A percentile compares a stretch with the other conserved stretches of the same genome.
phyloP scores from a whole-genome alignment of 1,140 invertebrate species.

The Galleria mellonella region DNA sequence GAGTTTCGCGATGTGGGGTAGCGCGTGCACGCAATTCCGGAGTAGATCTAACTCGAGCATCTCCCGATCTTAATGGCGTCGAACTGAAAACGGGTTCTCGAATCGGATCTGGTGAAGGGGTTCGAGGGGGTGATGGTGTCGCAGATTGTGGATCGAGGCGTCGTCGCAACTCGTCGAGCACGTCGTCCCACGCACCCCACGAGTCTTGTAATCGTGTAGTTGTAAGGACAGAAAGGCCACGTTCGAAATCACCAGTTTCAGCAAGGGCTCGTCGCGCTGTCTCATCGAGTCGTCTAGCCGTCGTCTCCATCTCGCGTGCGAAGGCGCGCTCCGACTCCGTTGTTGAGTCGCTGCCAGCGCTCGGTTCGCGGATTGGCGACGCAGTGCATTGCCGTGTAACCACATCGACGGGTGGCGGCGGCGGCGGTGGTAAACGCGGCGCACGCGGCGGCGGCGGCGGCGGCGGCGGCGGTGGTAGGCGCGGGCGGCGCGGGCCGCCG shows the following conservation, averaged over 20 bases:
- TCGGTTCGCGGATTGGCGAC: constrained; percentile 45
- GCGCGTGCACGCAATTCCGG: constrained; percentile 77
- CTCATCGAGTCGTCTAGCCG: constrained; percentile 57
- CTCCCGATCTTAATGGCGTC: constrained; percentile 54
- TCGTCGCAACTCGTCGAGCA: constrained; percentile 61
- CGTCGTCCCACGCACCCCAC: constrained; percentile 67
- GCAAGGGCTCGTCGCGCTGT: constrained; percentile 50
- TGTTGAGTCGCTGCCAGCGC: constrained; percentile 65
- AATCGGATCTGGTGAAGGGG: constrained; percentile 51
- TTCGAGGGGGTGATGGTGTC: constrained; percentile 47
- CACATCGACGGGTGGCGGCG: constrained; percentile 30
- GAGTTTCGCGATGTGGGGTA: constrained; percentile 48
- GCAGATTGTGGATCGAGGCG: constrained; percentile 44
- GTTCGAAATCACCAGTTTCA: constrained; percentile 66
- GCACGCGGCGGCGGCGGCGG: constrained; percentile 23
- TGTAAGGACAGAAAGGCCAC: constrained; percentile 73
- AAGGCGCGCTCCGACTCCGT: constrained; percentile 68
- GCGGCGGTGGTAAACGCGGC: constrained; percentile 28
- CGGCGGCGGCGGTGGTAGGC: constrained; percentile 44
- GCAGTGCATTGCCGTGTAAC: constrained; percentile 20
- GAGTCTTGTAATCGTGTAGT: constrained; percentile 55
- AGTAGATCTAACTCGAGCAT: constrained; percentile 76
- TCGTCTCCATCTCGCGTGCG: constrained; percentile 64
- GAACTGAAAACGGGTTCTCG: constrained; percentile 46
- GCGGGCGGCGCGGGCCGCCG: constrained; percentile 42